phyloP scores from a whole-genome alignment of 2,888 invertebrate species.

The Shargacucullia verbasci region DNA sequence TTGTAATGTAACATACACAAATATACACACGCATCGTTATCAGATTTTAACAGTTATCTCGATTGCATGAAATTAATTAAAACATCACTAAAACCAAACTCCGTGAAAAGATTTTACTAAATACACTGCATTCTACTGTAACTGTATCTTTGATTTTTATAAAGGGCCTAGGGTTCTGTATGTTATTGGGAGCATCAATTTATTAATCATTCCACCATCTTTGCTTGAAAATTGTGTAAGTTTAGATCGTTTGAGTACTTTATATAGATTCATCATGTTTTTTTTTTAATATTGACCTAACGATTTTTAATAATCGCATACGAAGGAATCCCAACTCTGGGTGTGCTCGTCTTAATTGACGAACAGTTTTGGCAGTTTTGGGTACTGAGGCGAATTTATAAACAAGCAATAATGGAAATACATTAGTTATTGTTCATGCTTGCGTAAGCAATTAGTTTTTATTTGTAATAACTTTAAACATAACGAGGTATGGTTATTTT shows the following conservation, averaged over 20 bases:
- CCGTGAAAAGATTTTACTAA: constrained; percentile 47
- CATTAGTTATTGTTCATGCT: constrained; percentile 30
- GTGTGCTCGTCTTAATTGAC: constrained; percentile 20
- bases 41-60: constrained; percentile 62
- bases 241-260: no score
- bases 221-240: no score
- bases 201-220: no score
- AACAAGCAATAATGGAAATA: constrained; percentile 25
- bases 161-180: constrained; percentile 25
- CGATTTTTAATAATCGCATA: no score
- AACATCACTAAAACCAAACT: constrained; percentile 57
- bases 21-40: constrained; percentile 33
- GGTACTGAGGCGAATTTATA: constrained; percentile 35
- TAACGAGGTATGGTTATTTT: neutral
- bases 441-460: constrained; percentile 29
- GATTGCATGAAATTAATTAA: constrained; percentile 62
- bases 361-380: constrained; percentile 4
- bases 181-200: no score
- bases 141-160: constrained; percentile 43
- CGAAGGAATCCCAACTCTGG: constrained; percentile 10
- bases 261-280: no score
- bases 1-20: constrained; percentile 14
- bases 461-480: constrained; percentile 28
- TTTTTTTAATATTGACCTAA: no score
- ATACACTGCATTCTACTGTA: constrained; percentile 30